These are phyloP conservation scores for Liopterus haemorrhoidalis DNA, from an alignment of 2,888 invertebrate genomes.

Conservation along the genomic window DNA sequence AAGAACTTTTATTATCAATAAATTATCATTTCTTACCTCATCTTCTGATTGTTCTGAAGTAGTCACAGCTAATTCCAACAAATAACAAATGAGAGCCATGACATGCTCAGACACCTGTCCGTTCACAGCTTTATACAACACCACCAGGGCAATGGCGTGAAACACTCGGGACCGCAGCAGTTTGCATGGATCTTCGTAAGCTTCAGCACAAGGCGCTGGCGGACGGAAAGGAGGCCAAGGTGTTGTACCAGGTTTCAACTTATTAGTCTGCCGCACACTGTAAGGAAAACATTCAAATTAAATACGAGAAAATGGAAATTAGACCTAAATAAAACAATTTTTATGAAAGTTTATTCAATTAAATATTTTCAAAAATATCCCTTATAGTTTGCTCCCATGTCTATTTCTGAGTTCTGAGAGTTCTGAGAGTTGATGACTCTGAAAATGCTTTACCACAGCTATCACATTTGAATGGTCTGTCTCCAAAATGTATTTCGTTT, in stretches of 20 bases:
- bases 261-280: slow-evolving; percentile 40
- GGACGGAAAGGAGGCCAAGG: slow-evolving; percentile 77
- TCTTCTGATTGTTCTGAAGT: slow-evolving; percentile 45
- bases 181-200: slow-evolving; percentile 63
- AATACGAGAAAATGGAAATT: slow-evolving; percentile 15
- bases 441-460: no score
- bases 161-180: slow-evolving; percentile 57
- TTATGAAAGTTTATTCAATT: no score
- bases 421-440: no score
- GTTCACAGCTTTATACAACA: slow-evolving; percentile 78
- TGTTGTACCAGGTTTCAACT: slow-evolving; percentile 41
- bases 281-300: slow-evolving; percentile 20
- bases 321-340: neutral
- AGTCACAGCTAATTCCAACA: slow-evolving; percentile 76
- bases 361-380: no score
- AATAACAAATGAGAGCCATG: slow-evolving; percentile 77
- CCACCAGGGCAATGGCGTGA: slow-evolving; percentile 71
- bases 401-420: no score
- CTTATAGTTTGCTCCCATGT: no score
- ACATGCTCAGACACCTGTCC: slow-evolving; percentile 80
- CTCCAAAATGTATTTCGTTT: no score
- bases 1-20: slow-evolving; percentile 5
- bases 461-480: no score
- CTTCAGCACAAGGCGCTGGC: slow-evolving; percentile 57
- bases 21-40: slow-evolving; percentile 39